These are phyloP conservation scores for Nothoprocta pentlandii DNA, from an alignment of 2,113 vertebrate species.

Conservation along the genomic window DNA sequence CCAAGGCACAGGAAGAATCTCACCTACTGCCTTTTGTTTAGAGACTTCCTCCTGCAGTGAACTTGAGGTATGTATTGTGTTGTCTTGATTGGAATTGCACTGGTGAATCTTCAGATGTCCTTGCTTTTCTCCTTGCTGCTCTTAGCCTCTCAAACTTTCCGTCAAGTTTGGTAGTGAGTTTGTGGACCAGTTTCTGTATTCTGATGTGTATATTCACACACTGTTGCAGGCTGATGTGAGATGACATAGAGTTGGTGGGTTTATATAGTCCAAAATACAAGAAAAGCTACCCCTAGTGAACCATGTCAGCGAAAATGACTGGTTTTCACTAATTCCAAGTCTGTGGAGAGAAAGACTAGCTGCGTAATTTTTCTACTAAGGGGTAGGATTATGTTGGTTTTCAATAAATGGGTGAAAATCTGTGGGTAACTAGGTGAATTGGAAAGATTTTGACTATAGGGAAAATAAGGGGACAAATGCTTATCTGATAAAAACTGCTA, in stretches of 20 bases:
- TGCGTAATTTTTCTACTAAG: background rate
- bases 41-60: background rate
- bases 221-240: background rate
- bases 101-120: background rate
- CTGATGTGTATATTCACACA: background rate
- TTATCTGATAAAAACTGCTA: accelerated
- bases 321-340: background rate
- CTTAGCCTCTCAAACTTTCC: background rate
- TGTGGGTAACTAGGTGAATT: background rate
- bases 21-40: background rate
- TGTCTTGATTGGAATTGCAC: background rate
- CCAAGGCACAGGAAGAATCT: background rate
- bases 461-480: background rate
- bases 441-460: background rate
- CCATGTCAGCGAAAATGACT: background rate
- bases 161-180: background rate
- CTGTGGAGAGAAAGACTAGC: background rate
- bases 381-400: background rate
- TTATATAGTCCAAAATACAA: background rate
- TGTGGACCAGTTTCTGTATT: background rate
- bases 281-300: background rate
- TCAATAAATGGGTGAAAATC: background rate
- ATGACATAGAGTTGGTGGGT: accelerated
- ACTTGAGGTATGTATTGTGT: background rate
- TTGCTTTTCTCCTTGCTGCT: background rate